phyloP scores from a whole-genome alignment of 2,888 invertebrate species.

The Dendrolimus pini region DNA sequence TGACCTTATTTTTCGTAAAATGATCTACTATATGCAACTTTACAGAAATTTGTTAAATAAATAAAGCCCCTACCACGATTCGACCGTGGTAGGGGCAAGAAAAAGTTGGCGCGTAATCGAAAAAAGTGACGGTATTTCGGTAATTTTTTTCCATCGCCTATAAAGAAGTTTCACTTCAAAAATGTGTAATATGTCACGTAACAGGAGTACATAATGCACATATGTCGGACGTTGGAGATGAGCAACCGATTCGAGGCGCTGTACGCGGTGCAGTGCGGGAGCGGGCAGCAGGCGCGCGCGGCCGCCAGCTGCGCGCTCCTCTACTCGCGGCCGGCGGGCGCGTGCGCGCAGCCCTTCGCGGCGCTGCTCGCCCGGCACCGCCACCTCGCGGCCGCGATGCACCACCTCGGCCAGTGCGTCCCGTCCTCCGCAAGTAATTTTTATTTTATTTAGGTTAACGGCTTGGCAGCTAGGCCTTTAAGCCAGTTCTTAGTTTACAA shows the following conservation, averaged over 20 bases:
- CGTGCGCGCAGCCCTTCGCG: conserved; percentile 35
- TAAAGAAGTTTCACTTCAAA: too few relatives aligned
- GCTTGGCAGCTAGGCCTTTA: too few relatives aligned
- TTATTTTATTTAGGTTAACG: conserved; percentile 13
- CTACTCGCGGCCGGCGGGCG: conserved; percentile 73
- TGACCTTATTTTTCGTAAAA: too few relatives aligned
- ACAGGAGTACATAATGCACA: conserved; percentile 80
- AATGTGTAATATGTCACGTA: not conserved
- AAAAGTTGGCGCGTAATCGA: too few relatives aligned
- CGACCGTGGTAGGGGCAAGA: too few relatives aligned
- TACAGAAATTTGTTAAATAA: too few relatives aligned
- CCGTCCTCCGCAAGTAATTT: conserved; percentile 38
- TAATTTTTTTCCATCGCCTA: too few relatives aligned
- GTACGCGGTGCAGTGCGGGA: conserved; percentile 83
- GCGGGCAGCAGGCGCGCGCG: conserved; percentile 85
- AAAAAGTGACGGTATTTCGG: too few relatives aligned
- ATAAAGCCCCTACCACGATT: too few relatives aligned
- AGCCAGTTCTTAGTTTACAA: too few relatives aligned
- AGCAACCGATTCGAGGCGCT: conserved; percentile 82
- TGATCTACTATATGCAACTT: too few relatives aligned
- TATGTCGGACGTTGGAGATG: conserved; percentile 83
- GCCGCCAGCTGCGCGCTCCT: conserved; percentile 88
- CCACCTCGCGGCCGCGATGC: conserved; percentile 76
- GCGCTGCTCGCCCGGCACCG: conserved; percentile 70
- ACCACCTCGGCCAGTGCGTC: conserved; percentile 78